Percentiles rank a stretch among this genome's conserved stretches.
Conservation (phyloP, 2,888 invertebrate genomes). For the Zygogramma bicolorata region DNA sequence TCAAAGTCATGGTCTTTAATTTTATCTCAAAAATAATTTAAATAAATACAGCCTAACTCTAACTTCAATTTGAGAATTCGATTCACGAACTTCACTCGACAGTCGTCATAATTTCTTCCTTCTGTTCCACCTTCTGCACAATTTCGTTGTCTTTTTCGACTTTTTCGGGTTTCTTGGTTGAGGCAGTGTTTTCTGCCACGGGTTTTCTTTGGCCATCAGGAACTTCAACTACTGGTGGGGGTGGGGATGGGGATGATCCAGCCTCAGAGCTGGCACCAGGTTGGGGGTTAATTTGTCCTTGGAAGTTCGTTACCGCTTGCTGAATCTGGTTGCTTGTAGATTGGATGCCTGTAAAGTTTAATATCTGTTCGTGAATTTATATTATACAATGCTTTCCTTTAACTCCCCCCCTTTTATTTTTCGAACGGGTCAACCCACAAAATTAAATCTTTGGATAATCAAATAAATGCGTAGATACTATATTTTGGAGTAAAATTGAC, state of each 20-base stretch:
- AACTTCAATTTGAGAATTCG: too few relatives aligned
- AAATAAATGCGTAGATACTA: too few relatives aligned
- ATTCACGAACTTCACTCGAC: slow-evolving; percentile 11
- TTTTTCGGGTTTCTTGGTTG: background rate
- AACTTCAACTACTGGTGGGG: background rate
- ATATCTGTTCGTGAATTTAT: too few relatives aligned
- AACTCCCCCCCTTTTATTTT: too few relatives aligned
- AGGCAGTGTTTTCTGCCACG: background rate
- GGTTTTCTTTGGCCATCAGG: background rate
- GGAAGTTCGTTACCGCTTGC: slow-evolving; percentile 9
- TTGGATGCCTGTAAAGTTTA: slow-evolving; percentile 26
- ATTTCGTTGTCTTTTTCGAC: slow-evolving; percentile 25
- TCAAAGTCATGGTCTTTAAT: background rate
- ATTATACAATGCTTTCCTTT: too few relatives aligned
- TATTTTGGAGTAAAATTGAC: too few relatives aligned
- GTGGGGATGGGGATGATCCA: background rate
- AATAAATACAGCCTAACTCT: slow-evolving; percentile 35
- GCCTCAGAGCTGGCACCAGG: background rate
- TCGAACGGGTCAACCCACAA: too few relatives aligned
- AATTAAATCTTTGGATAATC: too few relatives aligned
- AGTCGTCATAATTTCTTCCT: slow-evolving; percentile 18
- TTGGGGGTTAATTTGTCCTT: background rate
- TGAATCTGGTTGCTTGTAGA: slow-evolving; percentile 31
- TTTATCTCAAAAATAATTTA: slow-evolving; percentile 30
- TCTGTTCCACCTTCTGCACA: slow-evolving; percentile 6